These are phyloP conservation scores for Hirtodrosophila alboralis DNA, from an alignment of 2,888 invertebrate species.

Conservation along the genomic window DNA sequence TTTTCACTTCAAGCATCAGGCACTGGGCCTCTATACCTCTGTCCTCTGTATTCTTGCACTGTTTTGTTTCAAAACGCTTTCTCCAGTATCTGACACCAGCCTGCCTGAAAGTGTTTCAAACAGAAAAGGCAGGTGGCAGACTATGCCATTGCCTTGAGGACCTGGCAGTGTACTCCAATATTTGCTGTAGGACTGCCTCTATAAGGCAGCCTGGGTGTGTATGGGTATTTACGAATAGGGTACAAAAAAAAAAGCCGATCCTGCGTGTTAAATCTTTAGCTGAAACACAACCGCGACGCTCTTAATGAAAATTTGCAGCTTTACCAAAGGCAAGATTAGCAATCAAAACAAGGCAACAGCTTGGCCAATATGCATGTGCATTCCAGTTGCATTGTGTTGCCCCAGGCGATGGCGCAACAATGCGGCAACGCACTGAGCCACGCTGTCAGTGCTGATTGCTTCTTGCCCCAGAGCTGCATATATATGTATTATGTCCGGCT, in stretches of 20 bases:
- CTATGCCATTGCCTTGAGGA: constrained; percentile 38
- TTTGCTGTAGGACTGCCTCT: not conserved
- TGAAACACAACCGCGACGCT: constrained; percentile 1
- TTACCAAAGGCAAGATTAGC: constrained; percentile 35
- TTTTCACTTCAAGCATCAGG: constrained; percentile 39
- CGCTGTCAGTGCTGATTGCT: constrained; percentile 24
- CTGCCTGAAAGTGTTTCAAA: constrained; percentile 40
- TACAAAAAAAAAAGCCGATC: constrained; percentile 3
- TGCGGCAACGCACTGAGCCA: not conserved
- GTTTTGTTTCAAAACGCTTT: constrained; percentile 28
- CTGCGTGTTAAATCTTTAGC: constrained; percentile 1
- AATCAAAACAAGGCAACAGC: constrained; percentile 29
- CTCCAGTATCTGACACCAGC: constrained; percentile 5
- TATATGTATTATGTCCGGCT: constrained; percentile 48
- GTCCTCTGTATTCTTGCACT: constrained; percentile 20
- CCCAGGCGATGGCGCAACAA: constrained; percentile 14
- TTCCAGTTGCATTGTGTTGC: not conserved
- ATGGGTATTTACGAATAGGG: constrained; percentile 13
- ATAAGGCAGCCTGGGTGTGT: constrained; percentile 8
- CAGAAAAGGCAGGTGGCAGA: constrained; percentile 33
- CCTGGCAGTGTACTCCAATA: constrained; percentile 5
- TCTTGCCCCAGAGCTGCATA: constrained; percentile 24
- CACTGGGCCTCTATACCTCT: too few species aligned
- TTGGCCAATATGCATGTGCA: constrained; percentile 18
- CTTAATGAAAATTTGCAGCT: constrained; percentile 55